phyloP scores from a whole-genome alignment of 2,888 invertebrate genomes.

The Morpho achilles region DNA sequence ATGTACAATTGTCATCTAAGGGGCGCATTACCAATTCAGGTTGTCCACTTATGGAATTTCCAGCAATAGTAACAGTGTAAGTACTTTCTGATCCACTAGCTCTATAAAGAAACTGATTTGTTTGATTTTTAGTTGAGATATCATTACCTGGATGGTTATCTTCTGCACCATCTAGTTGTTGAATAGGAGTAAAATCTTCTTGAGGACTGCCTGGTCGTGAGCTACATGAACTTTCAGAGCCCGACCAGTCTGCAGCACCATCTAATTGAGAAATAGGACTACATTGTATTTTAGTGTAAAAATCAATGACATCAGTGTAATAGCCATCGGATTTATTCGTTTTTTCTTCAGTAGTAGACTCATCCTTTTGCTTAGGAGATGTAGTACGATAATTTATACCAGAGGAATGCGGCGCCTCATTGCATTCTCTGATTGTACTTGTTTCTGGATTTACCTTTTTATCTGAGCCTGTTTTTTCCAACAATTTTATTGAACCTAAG shows the following conservation, averaged over 20 bases:
- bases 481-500: slow-evolving; percentile 59
- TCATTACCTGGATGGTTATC: slow-evolving; percentile 74
- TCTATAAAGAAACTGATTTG: slow-evolving; percentile 67
- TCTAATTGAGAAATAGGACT: slow-evolving; percentile 83
- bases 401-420: slow-evolving; percentile 66
- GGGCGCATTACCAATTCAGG: slow-evolving; percentile 69
- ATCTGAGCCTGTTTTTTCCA: slow-evolving; percentile 42
- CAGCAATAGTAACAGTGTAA: slow-evolving; percentile 73
- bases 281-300: slow-evolving; percentile 75
- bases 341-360: slow-evolving; percentile 45
- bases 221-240: slow-evolving; percentile 73
- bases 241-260: slow-evolving; percentile 84
- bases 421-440: slow-evolving; percentile 40
- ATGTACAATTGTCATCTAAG: slow-evolving; percentile 55
- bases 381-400: slow-evolving; percentile 62
- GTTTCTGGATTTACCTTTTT: slow-evolving; percentile 60
- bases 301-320: slow-evolving; percentile 72
- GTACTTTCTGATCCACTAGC: slow-evolving; percentile 70
- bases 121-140: slow-evolving; percentile 51
- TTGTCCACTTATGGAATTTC: slow-evolving; percentile 71
- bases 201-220: slow-evolving; percentile 67
- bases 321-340: slow-evolving; percentile 64
- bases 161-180: slow-evolving; percentile 85
- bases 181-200: slow-evolving; percentile 73
- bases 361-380: slow-evolving; percentile 65